phyloP scores from a whole-genome alignment of 2,113 vertebrate species.

The Alexandromys fortis region DNA sequence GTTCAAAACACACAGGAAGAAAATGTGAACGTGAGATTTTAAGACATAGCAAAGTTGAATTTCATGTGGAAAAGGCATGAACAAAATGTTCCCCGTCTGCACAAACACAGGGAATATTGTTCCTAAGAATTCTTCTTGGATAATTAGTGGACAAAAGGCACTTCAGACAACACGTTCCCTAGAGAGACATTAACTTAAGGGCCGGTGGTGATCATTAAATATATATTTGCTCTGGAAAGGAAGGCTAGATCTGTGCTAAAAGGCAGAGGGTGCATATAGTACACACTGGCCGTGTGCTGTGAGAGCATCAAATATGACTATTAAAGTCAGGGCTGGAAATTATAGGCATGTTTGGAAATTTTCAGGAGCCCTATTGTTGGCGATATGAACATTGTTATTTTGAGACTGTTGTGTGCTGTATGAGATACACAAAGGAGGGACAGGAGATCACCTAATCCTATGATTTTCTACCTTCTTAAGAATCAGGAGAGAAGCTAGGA shows the following conservation, averaged over 20 bases:
- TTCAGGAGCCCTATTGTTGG: neutral
- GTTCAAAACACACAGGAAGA: constrained; percentile 38
- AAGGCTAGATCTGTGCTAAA: constrained; percentile 35
- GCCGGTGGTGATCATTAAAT: constrained; percentile 58
- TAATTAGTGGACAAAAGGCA: neutral
- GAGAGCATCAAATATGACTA: neutral
- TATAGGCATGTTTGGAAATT: neutral
- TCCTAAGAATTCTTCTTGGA: constrained; percentile 9
- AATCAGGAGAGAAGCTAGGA: neutral
- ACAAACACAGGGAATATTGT: constrained; percentile 14
- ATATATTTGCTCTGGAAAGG: constrained; percentile 49
- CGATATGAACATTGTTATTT: neutral
- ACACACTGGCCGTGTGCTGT: neutral
- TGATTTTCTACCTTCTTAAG: constrained; percentile 30
- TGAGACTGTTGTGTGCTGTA: neutral
- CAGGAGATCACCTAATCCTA: neutral
- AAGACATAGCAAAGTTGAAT: constrained; percentile 15
- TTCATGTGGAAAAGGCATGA: neutral
- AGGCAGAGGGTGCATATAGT: neutral
- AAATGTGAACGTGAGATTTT: constrained; percentile 18
- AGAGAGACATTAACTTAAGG: constrained; percentile 46
- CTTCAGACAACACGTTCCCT: neutral
- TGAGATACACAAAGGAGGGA: neutral
- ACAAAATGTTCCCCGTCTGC: neutral
- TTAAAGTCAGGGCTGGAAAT: neutral